A percentile compares a stretch with the other conserved stretches of the same genome.
Conservation (phyloP, 2,888 invertebrate species). For the Hypercompe scribonia region DNA sequence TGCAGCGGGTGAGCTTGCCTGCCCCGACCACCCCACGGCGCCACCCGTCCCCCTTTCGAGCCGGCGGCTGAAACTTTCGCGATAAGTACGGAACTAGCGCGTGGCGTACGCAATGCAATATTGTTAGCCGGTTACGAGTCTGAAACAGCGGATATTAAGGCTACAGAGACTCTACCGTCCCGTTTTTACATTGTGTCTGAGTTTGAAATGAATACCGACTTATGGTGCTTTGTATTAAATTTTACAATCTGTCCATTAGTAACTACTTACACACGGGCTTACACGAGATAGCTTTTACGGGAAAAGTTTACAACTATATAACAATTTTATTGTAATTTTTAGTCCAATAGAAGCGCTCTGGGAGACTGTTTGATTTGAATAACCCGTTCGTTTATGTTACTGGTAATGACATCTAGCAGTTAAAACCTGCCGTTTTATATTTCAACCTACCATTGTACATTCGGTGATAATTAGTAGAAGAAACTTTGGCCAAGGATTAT, state of each 20-base stretch:
- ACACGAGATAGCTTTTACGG: constrained; percentile 10
- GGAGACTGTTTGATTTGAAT: background rate
- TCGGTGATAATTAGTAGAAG: background rate
- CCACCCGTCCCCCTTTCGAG: constrained; percentile 48
- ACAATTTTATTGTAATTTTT: background rate
- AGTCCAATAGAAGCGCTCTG: background rate
- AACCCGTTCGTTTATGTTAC: background rate
- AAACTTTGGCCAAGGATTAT: background rate
- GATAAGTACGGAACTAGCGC: constrained; percentile 86
- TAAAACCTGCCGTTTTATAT: background rate
- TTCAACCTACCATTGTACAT: too few species aligned
- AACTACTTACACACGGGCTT: constrained; percentile 46
- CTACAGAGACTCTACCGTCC: constrained; percentile 75
- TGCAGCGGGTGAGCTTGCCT: constrained; percentile 67
- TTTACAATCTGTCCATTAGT: constrained; percentile 62
- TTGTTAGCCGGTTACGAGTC: constrained; percentile 85
- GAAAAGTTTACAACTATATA: background rate
- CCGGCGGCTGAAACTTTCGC: constrained; percentile 84
- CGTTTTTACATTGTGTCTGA: constrained; percentile 80
- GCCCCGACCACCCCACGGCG: constrained; percentile 39
- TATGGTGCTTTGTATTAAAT: constrained; percentile 76
- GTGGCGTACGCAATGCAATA: constrained; percentile 86
- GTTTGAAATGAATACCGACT: constrained; percentile 78
- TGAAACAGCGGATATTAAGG: constrained; percentile 86
- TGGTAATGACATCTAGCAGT: background rate